Evolutionary conservation across 2,113 vertebrate species (phyloP), one percentile per base, ranked within the genome.

Genomic region (Archilochus colubris): DNA sequence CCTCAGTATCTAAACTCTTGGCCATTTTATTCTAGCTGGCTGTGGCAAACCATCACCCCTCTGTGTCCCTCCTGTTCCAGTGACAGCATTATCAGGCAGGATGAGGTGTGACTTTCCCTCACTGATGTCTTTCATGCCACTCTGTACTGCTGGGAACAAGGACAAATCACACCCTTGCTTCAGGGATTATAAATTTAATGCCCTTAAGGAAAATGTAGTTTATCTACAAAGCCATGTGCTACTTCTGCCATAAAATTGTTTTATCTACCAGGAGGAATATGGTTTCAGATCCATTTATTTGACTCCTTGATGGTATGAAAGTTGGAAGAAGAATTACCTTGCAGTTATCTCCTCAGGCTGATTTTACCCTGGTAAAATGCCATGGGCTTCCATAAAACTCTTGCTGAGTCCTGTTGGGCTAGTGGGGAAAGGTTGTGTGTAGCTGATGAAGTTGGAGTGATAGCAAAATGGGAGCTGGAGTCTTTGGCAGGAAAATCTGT

Each of bases 201-300:
- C 69, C 85, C 33, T 78, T 50, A 57, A 81, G 66, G 69, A 75
- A 69, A 61, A 16, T 2, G 24, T 5, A 31, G 15, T 81, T 95
- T 86, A 90, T 89, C 82, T 94, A 50, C 68, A 95, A 88, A 83
- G 79, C 91, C 68, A 31, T 24, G 59, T 51, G 4, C 36, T 54
- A 12, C 22, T 69, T 8, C 12, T 78, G 44, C 76, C 62, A 69
- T 88, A 90, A 93, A 89, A 54, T 61, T 75, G 33, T 58, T 63
- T 48, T 81, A 53, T 90, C 36, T 7, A 17, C 30, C 8, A 1
- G 7, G 6, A 68, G 85, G 48, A 81, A 54, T 57, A 93, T 15
- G 69, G 36, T 53, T 95, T 57, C 44, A 38, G 77, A 78, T 28
- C 88, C 44, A 6, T 81, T 80, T 64, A 19, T 74, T 86, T 82